These are phyloP conservation scores for Tethea ocularis DNA, from an alignment of 2,888 invertebrate genomes.

Conservation along the genomic window DNA sequence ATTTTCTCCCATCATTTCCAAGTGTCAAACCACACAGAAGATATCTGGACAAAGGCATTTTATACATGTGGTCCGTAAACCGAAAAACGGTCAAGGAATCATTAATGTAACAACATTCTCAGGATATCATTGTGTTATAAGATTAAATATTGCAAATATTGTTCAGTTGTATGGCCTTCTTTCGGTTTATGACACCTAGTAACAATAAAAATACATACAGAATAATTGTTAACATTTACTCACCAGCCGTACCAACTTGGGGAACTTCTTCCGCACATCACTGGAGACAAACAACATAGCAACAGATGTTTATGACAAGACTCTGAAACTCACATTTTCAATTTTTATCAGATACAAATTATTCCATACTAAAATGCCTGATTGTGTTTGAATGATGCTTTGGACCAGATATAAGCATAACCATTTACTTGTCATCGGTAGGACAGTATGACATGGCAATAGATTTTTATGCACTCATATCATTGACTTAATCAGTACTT, in stretches of 20 bases:
- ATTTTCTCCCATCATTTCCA: background rate
- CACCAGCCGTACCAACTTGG: slow-evolving; percentile 93
- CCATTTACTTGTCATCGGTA: background rate
- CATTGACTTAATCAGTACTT: no score
- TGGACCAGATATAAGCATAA: background rate
- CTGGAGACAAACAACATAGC: slow-evolving; percentile 88
- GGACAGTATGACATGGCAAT: no score
- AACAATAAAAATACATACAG: background rate
- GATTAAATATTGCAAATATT: no score
- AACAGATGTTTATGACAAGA: slow-evolving; percentile 65
- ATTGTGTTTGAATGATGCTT: background rate
- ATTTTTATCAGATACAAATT: slow-evolving; percentile 14
- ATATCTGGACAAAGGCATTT: background rate
- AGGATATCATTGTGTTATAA: no score
- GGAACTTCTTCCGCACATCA: slow-evolving; percentile 94
- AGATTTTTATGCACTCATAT: no score
- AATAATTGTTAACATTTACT: slow-evolving; percentile 65
- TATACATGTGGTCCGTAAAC: background rate
- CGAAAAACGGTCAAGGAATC: no score
- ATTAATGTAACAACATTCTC: no score
- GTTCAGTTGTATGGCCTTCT: no score
- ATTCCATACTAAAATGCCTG: slow-evolving; percentile 19
- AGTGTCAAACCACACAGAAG: background rate
- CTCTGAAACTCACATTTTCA: slow-evolving; percentile 73
- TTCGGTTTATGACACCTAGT: no score